Conservation (phyloP, 2,797 vertebrate genomes). For the Anabacerthia variegaticeps region DNA sequence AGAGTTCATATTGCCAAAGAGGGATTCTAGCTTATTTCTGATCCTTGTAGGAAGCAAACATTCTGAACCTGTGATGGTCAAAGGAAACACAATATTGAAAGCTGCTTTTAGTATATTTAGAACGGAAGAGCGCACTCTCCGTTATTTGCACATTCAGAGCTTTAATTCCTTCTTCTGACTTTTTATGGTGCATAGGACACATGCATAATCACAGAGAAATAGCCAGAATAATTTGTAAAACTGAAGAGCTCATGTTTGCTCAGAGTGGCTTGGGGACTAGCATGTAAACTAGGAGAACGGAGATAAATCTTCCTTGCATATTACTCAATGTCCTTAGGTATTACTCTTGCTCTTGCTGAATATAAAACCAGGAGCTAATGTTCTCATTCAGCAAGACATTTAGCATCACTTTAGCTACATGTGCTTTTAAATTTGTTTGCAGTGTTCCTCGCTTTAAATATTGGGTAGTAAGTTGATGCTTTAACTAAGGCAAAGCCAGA, state of each 20-base stretch:
- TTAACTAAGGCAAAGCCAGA: neutral
- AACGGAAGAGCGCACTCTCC: neutral
- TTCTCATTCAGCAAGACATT: neutral
- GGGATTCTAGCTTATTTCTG: neutral
- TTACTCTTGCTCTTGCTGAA: neutral
- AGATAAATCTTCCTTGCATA: neutral
- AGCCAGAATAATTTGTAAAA: neutral
- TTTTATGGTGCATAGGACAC: neutral
- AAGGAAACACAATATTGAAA: neutral
- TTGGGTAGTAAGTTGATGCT: neutral
- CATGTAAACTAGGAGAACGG: neutral
- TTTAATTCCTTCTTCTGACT: neutral
- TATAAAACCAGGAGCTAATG: neutral
- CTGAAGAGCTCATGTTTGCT: neutral
- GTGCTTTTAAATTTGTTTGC: neutral
- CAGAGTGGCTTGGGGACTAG: neutral
- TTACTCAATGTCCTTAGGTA: neutral
- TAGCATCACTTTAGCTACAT: neutral
- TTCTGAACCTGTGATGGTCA: neutral
- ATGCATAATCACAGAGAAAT: neutral
- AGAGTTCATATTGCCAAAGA: neutral
- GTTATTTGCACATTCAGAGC: neutral
- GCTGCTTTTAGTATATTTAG: neutral
- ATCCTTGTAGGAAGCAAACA: neutral
- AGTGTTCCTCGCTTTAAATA: neutral